Conservation (phyloP, 2,797 vertebrate species). For the Balearica regulorum region DNA sequence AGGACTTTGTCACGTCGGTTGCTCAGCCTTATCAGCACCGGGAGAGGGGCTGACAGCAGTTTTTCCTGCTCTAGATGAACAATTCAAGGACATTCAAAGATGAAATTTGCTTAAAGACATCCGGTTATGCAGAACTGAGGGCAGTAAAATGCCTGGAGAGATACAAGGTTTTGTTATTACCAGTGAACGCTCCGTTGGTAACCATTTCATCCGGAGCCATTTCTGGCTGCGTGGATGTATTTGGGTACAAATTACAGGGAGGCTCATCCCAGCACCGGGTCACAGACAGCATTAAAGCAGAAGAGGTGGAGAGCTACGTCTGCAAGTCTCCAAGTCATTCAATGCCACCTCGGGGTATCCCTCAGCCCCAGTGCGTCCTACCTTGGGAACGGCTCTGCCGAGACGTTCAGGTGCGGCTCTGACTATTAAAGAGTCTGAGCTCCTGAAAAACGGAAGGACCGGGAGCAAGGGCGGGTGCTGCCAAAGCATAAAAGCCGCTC, state of each 20-base stretch:
- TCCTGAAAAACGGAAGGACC: background rate
- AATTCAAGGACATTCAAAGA: conserved; percentile 5
- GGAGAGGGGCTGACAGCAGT: background rate
- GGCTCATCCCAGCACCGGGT: background rate
- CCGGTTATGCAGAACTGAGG: background rate
- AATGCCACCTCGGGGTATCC: background rate
- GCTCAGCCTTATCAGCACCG: background rate
- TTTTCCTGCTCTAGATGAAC: conserved; percentile 37
- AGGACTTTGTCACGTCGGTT: background rate
- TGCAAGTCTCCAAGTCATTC: background rate
- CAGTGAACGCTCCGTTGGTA: background rate
- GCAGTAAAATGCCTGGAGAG: background rate
- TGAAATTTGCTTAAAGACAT: conserved; percentile 18
- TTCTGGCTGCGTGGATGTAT: background rate
- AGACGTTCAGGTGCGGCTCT: conserved; percentile 1
- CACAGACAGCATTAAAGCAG: background rate
- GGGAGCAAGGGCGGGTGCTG: background rate
- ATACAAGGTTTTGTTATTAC: background rate
- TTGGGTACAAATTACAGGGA: conserved; percentile 37
- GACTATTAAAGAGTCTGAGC: conserved; percentile 4
- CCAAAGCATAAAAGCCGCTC: background rate
- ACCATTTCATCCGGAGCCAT: background rate
- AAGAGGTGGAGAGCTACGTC: background rate
- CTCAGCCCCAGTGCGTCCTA: background rate
- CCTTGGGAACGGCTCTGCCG: conserved; percentile 21